Evolutionary conservation across 1,140 invertebrate species (phyloP).

Genomic region (Drosophila takahashii): DNA sequence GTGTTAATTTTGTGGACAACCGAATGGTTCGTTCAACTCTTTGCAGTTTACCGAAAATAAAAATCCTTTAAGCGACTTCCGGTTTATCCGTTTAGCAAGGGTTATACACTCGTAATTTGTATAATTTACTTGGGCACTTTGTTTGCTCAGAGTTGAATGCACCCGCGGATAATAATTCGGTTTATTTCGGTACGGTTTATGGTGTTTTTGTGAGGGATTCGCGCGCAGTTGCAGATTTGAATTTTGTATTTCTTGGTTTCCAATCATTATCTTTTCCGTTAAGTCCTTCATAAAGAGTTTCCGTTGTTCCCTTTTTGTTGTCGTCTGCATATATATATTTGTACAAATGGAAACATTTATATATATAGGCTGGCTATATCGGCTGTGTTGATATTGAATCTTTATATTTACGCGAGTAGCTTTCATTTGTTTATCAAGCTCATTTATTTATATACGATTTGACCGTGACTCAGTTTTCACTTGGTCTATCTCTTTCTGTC

Average conservation of each 20-base stretch:
- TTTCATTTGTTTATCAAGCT: constrained; percentile 39
- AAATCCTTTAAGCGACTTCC: constrained; percentile 42
- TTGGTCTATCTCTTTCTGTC: constrained; percentile 16
- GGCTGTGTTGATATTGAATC: constrained; percentile 21
- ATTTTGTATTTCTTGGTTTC: constrained; percentile 3
- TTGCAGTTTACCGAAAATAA: constrained; percentile 4
- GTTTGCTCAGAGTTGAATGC: constrained; percentile 53
- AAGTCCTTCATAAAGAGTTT: constrained; percentile 7
- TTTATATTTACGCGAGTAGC: constrained; percentile 22
- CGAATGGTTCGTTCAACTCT: constrained; percentile 24
- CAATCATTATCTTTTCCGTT: not conserved
- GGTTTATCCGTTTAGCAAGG: constrained; percentile 15
- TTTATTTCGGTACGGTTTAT: constrained; percentile 1
- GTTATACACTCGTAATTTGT: constrained; percentile 19
- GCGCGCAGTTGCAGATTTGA: constrained; percentile 4
- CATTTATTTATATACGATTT: constrained; percentile 49
- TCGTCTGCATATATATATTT: not conserved
- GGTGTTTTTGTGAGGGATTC: constrained; percentile 5
- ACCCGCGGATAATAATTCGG: constrained; percentile 23
- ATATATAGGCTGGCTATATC: constrained; percentile 12
- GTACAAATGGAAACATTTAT: not conserved
- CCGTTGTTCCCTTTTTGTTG: constrained; percentile 7
- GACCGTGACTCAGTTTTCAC: constrained; percentile 69
- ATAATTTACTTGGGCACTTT: constrained; percentile 39
- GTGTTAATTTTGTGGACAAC: constrained; percentile 28